These are phyloP conservation scores for Ditylenchus weischeri DNA, from an alignment of 2,888 invertebrate species.

Conservation along the genomic window DNA sequence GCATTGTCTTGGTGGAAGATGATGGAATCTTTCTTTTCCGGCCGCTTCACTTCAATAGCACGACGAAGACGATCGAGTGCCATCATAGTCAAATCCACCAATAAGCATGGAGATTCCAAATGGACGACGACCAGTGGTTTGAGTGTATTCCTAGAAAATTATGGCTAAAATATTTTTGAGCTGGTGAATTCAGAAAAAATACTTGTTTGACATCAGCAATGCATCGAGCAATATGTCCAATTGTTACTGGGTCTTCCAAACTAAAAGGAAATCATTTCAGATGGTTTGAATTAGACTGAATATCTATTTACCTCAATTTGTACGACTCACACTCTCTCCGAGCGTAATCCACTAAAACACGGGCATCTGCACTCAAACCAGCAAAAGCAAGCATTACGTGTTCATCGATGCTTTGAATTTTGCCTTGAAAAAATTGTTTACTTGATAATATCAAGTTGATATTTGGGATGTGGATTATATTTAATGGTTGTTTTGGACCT, in stretches of 20 bases:
- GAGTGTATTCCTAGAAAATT: constrained; percentile 84
- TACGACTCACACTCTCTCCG: constrained; percentile 96
- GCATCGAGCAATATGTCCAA: constrained; percentile 87
- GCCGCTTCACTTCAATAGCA: too few species aligned
- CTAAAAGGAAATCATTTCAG: constrained; percentile 58
- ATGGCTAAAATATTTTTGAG: neutral
- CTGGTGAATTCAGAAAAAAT: neutral
- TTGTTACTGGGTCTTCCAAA: constrained; percentile 95
- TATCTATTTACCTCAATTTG: constrained; percentile 68
- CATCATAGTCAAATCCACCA: constrained; percentile 96
- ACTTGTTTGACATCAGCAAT: constrained; percentile 68
- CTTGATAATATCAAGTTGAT: too few species aligned
- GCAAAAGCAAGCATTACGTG: constrained; percentile 99
- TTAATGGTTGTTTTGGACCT: too few species aligned
- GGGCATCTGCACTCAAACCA: constrained; percentile 91
- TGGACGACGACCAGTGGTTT: constrained; percentile 95
- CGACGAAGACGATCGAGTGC: too few species aligned
- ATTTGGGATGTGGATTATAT: too few species aligned
- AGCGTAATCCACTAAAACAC: constrained; percentile 93
- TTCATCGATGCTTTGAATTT: constrained; percentile 89
- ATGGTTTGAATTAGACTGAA: too few species aligned
- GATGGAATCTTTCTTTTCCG: too few species aligned
- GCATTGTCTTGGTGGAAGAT: too few species aligned
- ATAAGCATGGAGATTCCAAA: constrained; percentile 97
- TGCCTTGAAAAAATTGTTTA: constrained; percentile 68